Evolutionary conservation across 2,113 vertebrate species (phyloP).

Genomic region (Eonycteris spelaea): DNA sequence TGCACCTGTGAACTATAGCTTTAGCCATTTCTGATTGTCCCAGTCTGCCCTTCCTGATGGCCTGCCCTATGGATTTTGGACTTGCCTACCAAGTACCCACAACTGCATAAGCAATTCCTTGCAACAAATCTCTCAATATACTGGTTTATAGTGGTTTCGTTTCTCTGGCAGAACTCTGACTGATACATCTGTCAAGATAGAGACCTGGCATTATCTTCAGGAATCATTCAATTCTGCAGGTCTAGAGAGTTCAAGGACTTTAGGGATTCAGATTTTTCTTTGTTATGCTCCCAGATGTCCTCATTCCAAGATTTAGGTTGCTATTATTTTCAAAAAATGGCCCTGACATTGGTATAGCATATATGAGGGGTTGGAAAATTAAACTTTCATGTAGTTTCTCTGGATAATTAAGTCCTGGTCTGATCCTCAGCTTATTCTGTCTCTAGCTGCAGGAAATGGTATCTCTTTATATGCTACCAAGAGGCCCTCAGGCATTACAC

Average conservation of each 20-base stretch:
- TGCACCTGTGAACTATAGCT: neutral
- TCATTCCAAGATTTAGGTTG: neutral
- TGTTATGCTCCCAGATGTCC: neutral
- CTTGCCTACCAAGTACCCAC: neutral
- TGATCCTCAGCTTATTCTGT: neutral
- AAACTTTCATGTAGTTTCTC: neutral
- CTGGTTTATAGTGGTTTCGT: neutral
- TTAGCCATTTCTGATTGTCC: neutral
- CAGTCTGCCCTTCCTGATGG: neutral
- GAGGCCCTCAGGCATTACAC: neutral
- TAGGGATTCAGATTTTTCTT: neutral
- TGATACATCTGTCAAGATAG: neutral
- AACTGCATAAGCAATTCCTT: no score
- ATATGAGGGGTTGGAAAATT: neutral
- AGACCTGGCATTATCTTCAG: neutral
- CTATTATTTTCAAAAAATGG: neutral
- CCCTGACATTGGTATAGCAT: neutral
- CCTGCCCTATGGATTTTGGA: neutral
- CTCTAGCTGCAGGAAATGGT: neutral
- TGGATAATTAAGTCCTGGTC: neutral
- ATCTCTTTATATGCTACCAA: neutral
- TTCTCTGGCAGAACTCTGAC: neutral
- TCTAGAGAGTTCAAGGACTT: neutral
- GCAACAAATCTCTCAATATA: neutral
- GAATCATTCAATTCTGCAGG: neutral